Evolutionary conservation across 2,797 vertebrate species (phyloP), one percentile per base, ranked within the genome.

Genomic region (Urocyon cinereoargenteus): DNA sequence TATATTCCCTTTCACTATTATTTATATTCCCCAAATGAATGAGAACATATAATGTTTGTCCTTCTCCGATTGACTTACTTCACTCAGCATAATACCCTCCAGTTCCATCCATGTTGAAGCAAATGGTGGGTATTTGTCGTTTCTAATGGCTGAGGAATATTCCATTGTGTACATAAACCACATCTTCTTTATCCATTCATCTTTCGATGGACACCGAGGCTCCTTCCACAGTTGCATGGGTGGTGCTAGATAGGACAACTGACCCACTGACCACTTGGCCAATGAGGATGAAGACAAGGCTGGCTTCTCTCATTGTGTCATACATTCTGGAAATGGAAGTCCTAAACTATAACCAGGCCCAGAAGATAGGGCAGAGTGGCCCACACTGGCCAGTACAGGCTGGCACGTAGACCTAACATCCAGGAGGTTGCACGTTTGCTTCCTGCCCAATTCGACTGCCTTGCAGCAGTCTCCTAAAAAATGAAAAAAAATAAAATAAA

Each of bases 241-340:
- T 85, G 36, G 59, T 3, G 13, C n/a, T 66, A 70, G 86, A 34
- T 0, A 1, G 62, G 62, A 59, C 16, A 13, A 18, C 45, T 78
- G 77, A 82, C 82, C 95, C 89, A 87, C 59, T 88, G 95, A 86
- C 91, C 91, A 31, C 59, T 49, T 64, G 84, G 62, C 88, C 36
- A 77, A 36, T 5, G 64, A 59, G 36, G 49, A 88, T n/a, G 0
- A 13, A 40, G 85, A 26, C 64, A 53, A 86, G 36, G 28, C 22
- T 77, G 72, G 14, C 49, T 36, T 78, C 18, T 64, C 16, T 73
- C 8, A 13, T 13, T 75, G 57, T 81, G 40, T 82, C 13, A 5
- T 4, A 51, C 0, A 28, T 55, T 22, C 57, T 68, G 78, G 26
- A 92, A 86, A n/a, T 53, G 53, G 1, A 2, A 21, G 51, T n/a